phyloP scores from a whole-genome alignment of 2,888 invertebrate species.

The Agrochola lota region DNA sequence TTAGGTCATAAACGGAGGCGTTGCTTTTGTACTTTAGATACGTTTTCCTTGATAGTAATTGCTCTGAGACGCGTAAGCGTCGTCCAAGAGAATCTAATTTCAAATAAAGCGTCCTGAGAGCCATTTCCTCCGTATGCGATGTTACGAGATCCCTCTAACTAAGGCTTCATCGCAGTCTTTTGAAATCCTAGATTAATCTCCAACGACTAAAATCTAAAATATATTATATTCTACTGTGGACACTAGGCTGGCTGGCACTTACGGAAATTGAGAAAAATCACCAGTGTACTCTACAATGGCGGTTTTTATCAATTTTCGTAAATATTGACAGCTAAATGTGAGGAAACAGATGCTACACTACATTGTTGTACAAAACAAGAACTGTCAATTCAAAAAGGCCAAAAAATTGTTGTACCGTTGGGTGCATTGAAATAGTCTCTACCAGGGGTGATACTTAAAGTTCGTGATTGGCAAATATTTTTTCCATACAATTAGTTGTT shows the following conservation, averaged over 20 bases:
- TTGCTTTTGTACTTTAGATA: neutral
- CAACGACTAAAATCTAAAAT: neutral
- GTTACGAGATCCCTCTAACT: slow-evolving; percentile 17
- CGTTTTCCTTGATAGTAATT: slow-evolving; percentile 12
- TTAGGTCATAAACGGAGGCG: neutral
- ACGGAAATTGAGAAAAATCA: no score
- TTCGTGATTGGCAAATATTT: neutral
- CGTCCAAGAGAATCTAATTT: slow-evolving; percentile 26
- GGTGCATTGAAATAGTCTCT: no score
- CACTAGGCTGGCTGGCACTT: neutral
- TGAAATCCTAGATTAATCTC: slow-evolving; percentile 18
- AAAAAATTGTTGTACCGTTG: neutral
- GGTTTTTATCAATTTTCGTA: no score
- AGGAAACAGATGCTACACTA: neutral
- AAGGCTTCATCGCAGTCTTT: slow-evolving; percentile 28
- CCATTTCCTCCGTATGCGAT: slow-evolving; percentile 12
- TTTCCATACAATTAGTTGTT: neutral
- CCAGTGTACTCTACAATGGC: neutral
- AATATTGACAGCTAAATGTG: neutral
- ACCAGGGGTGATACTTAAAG: no score
- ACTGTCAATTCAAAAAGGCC: neutral
- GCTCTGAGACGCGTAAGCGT: slow-evolving; percentile 13
- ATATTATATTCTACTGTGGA: neutral
- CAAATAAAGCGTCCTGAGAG: slow-evolving; percentile 24
- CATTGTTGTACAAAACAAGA: neutral